Evolutionary conservation across 2,888 invertebrate species (phyloP).

Genomic region (Orthosia gothica): DNA sequence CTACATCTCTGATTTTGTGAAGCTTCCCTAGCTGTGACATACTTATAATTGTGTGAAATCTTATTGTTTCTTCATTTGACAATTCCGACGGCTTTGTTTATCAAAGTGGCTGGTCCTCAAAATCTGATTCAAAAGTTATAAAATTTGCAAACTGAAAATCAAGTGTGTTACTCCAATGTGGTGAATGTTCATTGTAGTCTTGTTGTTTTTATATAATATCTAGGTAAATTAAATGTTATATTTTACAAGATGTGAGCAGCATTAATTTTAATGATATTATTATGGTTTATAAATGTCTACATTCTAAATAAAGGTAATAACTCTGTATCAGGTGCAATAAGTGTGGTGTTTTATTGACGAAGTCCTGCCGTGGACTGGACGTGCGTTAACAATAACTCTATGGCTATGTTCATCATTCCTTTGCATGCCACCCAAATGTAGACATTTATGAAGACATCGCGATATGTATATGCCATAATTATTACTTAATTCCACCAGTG

Average conservation of each 20-base stretch:
- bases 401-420: constrained; percentile 10
- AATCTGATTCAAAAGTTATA: constrained; percentile 32
- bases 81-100: constrained; percentile 32
- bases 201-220: constrained; percentile 67
- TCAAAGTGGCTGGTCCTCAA: constrained; percentile 46
- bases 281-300: constrained; percentile 64
- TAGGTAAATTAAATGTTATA: constrained; percentile 70
- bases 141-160: constrained; percentile 44
- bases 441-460: constrained; percentile 58
- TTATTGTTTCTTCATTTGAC: constrained; percentile 51
- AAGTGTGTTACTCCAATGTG: constrained; percentile 43
- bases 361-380: background rate
- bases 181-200: constrained; percentile 51
- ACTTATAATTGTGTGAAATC: constrained; percentile 56
- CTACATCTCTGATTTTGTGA: constrained; percentile 66
- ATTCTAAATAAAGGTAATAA: constrained; percentile 49
- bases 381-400: background rate
- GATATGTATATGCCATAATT: constrained; percentile 52
- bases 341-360: constrained; percentile 55
- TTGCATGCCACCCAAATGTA: constrained; percentile 55
- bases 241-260: constrained; percentile 60
- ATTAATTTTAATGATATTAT: constrained; percentile 49
- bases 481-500: constrained; percentile 47
- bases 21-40: constrained; percentile 71
- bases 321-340: constrained; percentile 28